Evolutionary conservation across 2,113 vertebrate species (phyloP), one percentile per base, ranked within the genome.

Genomic region (Lampris incognitus): DNA sequence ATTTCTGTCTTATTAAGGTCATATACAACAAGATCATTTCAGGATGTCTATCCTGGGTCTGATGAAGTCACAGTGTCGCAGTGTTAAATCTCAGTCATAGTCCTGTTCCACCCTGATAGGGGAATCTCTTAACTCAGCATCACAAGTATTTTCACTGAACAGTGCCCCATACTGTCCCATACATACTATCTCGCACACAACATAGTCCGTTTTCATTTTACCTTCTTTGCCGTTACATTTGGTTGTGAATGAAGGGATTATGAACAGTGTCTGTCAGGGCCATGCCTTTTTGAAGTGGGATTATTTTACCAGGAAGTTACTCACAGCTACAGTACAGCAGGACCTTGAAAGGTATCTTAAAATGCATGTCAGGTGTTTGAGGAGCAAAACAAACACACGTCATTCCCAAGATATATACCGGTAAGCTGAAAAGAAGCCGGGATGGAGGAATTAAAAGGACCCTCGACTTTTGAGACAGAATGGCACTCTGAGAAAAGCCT

Each of bases 261-360:
- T 78, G 74, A 82, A 60, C 56, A 72, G 55, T 66, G 71, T 76
- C 78, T 87, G 90, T 76, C 86, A 83, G 80, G 78, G 84, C 90
- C 85, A 75, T 13, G 40, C 39, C 24, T 81, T 88, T 90, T 79
- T 91, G 84, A 92, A 93, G 86, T 85, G 83, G 88, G 88, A 92
- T 93, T 91, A 91, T 77, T 57, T 59, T 66, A 74, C 69, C 57
- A 55, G 75, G 76, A 85, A 85, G 79, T 89, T 86, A 91, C 89
- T 92, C 86, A 76, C 72, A 84, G 85, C 85, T 72, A 61, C 83
- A 87, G 82, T 86, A 69, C 69, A 81, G 64, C 66, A 84, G 84
- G 24, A 67, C 76, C 69, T 81, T 83, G 78, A 88, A 89, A 86
- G 65, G 78, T 86, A 71, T 82, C 67, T 79, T 75, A 83, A 69